Evolutionary conservation across 2,888 invertebrate species (phyloP).

Genomic region (Gymnosoma rotundatum): DNA sequence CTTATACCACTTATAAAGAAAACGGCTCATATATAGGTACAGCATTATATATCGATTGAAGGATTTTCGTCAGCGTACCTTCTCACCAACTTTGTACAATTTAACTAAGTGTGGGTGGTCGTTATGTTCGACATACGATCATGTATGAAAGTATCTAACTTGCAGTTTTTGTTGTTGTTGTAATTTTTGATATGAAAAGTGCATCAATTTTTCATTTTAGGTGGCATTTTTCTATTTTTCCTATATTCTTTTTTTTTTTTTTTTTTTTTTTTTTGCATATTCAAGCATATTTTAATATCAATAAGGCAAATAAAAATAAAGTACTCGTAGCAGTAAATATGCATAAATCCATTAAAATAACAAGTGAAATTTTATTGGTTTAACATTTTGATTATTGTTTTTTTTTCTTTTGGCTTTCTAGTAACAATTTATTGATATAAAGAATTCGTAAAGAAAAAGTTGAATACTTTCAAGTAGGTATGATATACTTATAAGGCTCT

Average conservation of each 20-base stretch:
- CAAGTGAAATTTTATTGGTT: slow-evolving; percentile 68
- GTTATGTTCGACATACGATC: slow-evolving; percentile 50
- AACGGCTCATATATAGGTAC: no score
- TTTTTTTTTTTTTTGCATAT: slow-evolving; percentile 37
- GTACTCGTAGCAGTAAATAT: slow-evolving; percentile 28
- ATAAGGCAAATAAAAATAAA: slow-evolving; percentile 52
- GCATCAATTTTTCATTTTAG: slow-evolving; percentile 69
- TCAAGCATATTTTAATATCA: slow-evolving; percentile 68
- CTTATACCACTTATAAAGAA: no score
- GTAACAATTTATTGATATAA: slow-evolving; percentile 43
- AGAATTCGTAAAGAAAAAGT: slow-evolving; percentile 61
- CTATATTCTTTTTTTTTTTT: no score
- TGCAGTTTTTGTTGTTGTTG: slow-evolving; percentile 16
- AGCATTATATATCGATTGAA: no score
- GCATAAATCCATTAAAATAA: slow-evolving; percentile 66
- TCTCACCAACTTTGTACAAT: slow-evolving; percentile 37
- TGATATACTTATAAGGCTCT: not conserved
- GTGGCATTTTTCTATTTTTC: slow-evolving; percentile 66
- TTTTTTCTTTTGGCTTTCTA: slow-evolving; percentile 22
- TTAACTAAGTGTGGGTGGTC: slow-evolving; percentile 66
- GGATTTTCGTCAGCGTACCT: not conserved
- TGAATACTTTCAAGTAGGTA: not conserved
- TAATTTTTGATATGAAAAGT: slow-evolving; percentile 64
- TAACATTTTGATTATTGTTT: slow-evolving; percentile 23
- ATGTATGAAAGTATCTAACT: slow-evolving; percentile 28